phyloP scores from a whole-genome alignment of 1,140 invertebrate genomes.

The Habropoda laboriosa region DNA sequence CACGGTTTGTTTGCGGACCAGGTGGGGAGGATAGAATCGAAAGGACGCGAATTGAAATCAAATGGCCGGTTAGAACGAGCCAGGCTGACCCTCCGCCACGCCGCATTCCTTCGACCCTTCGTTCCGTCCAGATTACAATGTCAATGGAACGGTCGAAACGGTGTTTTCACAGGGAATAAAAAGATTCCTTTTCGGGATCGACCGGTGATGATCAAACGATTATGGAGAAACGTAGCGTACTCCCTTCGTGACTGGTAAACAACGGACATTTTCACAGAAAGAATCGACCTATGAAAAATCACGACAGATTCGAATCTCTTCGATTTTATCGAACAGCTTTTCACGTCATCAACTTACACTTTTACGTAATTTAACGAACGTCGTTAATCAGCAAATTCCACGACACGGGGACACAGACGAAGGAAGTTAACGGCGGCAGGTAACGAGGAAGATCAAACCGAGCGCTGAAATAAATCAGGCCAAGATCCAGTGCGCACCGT shows the following conservation, averaged over 20 bases:
- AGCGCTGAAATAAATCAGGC: constrained; percentile 32
- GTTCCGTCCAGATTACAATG: constrained; percentile 46
- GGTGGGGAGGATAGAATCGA: constrained; percentile 13
- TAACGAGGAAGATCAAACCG: constrained; percentile 31
- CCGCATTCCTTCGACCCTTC: constrained; percentile 41
- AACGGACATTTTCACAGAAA: constrained; percentile 22
- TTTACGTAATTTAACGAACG: background rate
- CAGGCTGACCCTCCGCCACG: background rate
- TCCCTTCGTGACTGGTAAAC: background rate
- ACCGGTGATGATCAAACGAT: constrained; percentile 39
- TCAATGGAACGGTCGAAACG: constrained; percentile 48
- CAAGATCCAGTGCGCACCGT: constrained; percentile 17
- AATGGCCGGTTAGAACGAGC: constrained; percentile 22
- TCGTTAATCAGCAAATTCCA: background rate
- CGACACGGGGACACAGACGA: background rate
- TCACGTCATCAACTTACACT: too few species aligned
- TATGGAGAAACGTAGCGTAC: background rate
- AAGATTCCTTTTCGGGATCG: constrained; percentile 46
- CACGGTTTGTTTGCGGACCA: constrained; percentile 45
- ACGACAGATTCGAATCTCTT: background rate
- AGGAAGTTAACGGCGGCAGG: too few species aligned
- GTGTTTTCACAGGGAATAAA: constrained; percentile 53
- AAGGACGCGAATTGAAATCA: constrained; percentile 47
- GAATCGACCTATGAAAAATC: too few species aligned
- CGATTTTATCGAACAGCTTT: background rate